Base-by-base conservation (phyloP, 2,113 vertebrate genomes). In the Thamnaconus septentrionalis region DNA sequence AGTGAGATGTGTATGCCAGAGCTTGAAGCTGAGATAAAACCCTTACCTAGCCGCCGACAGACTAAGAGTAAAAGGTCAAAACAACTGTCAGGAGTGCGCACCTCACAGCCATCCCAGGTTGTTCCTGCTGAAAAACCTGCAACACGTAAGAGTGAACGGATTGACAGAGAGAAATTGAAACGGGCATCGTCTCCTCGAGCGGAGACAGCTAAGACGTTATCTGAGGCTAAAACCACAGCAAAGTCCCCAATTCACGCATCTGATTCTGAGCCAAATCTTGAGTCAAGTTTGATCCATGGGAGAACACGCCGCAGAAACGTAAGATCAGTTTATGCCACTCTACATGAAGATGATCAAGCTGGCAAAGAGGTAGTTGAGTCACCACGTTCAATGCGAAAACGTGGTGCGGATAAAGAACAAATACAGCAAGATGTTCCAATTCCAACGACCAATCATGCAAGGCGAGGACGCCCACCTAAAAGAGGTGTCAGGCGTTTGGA, bases 101-200 rank as follows among this genome's bases (percentile, higher is more conserved):
- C 90, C 1, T 81, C 91, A 0, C 72, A 66, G 54, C 81, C 53
- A 42, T 56, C 75, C 7, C 73, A 87, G 6, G 73, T 82, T 31
- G 85, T 65, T 0, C 43, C 87, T 0, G 49, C 62, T 0, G 95
- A 96, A 81, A 98, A 97, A 79, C 94, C 96, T 0, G 94, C 93
- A 76, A 98, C 94, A 0, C 92, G 97, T 58, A 99, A 98, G 81
- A 98, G 97, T 0, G 96, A 98, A 85, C 90, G 97, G 44, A 98
- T 99, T 77, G 97, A 98, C 84, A 91, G 89, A 54, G 97, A 98
- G 61, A 99, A 97, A 62, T 92, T 98, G 1, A 99, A 95, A 88
- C 90, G 94, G 45, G 93, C 94, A 0, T 92, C 60, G 43, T 98
- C 95, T 62, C 94, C 95, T 56, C 92, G 93, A 5, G 94, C 91